Percentiles rank a stretch among this genome's conserved stretches.
Evolutionary conservation across 2,797 vertebrate species (phyloP).

Genomic region (Takifugu rubripes): DNA sequence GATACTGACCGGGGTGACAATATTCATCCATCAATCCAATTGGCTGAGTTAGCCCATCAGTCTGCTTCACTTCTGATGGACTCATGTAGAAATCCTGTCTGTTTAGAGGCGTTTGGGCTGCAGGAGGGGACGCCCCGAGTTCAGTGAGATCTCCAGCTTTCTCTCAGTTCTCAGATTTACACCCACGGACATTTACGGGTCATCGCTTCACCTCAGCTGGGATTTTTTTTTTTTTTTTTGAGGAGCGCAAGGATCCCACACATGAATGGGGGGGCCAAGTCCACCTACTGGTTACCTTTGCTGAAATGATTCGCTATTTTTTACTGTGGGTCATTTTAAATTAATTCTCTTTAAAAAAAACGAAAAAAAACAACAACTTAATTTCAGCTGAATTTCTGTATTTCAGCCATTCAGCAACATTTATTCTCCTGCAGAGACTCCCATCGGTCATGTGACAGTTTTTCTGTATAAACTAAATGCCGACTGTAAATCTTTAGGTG

Average conservation of each 20-base stretch:
- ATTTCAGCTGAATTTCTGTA: neutral
- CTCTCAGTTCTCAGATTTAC: conserved; percentile 4
- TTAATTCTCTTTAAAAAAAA: too few species aligned
- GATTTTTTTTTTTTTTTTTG: conserved; percentile 2
- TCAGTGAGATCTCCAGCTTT: conserved; percentile 1
- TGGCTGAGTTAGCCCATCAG: too few species aligned
- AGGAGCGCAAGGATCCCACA: conserved; percentile 1
- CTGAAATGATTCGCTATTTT: too few species aligned
- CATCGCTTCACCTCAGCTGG: conserved; percentile 1
- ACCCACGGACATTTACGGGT: conserved; percentile 1
- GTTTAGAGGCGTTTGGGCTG: conserved; percentile 4
- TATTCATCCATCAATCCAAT: too few species aligned
- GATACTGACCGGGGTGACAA: neutral
- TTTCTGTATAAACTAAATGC: conserved; percentile 60
- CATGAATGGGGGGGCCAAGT: neutral
- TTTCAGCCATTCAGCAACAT: conserved; percentile 5
- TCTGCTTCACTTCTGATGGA: neutral
- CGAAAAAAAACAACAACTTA: too few species aligned
- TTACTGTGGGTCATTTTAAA: too few species aligned
- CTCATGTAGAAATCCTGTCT: neutral
- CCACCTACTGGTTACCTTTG: too few species aligned
- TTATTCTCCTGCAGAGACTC: conserved; percentile 42
- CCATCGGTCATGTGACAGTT: conserved; percentile 53
- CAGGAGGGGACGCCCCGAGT: conserved; percentile 2
- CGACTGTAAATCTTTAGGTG: conserved; percentile 64